Evolutionary conservation across 2,888 invertebrate species (phyloP), one percentile per base, ranked within the genome.

Genomic region (Anthophora plumipes): DNA sequence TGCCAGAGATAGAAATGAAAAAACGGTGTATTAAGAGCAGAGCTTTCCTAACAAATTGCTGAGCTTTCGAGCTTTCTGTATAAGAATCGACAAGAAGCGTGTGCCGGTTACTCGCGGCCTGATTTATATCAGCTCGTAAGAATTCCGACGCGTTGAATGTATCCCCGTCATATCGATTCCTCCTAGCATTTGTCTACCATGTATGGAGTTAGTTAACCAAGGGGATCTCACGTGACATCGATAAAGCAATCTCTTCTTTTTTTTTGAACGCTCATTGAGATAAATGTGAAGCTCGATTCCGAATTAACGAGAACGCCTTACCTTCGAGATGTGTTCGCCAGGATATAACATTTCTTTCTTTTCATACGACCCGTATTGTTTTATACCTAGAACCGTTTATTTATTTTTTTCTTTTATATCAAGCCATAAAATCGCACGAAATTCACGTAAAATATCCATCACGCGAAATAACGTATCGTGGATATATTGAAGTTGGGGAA

Each of bases 61-160:
- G 67, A 63, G 80, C 83, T 82, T 76, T 67, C 54, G 64, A 54
- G 76, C 68, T 86, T 72, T 66, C 60, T 64, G 69, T 72, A 87
- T 80, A 80, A 79, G 83, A 87, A 85, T 85, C 80, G 82, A 75
- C 82, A 72, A 73, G 82, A 67, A 79, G 77, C 82, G 80, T 73
- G 82, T 67, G 70, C 66, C 67, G 82, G 72, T 80, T 80, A 76
- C 76, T 39, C 52, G 72, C 43, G 20, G 48, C 39, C 64, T 82
- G 82, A 87, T 86, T 87, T 83, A 87, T 77, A 63, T 52, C 17
- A 9, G 61, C 74, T 72, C 76, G 71, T 85, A 83, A 85, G 78
- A 66, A 71, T 63, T 52, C 66, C 63, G 74, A 74, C 77, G 25
- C 54, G 39, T 12, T n/a, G 76, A 77, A 77, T 81, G 76, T 57